Conservation (phyloP, 2,797 vertebrate species). For the Syngnathus rostellatus region DNA sequence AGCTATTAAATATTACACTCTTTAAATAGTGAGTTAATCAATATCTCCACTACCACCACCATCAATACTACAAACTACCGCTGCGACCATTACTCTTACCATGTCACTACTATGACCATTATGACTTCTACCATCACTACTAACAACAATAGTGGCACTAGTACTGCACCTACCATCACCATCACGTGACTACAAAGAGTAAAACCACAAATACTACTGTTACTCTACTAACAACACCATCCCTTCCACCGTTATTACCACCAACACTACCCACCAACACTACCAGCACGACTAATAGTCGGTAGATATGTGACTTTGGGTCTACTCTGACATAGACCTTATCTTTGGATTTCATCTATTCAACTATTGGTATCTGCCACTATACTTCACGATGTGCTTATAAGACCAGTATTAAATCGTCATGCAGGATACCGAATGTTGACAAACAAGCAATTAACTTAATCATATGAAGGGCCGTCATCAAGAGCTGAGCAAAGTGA, state of each 20-base stretch:
- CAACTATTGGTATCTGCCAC: background rate
- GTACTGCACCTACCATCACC: too few species aligned
- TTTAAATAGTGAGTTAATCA: background rate
- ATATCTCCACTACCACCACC: background rate
- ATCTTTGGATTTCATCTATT: background rate
- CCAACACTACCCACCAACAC: too few species aligned
- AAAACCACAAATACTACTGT: background rate
- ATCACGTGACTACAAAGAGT: too few species aligned
- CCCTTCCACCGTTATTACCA: too few species aligned
- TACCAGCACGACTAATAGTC: background rate
- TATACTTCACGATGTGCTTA: too few species aligned
- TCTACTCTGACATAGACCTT: background rate
- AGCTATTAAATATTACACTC: background rate
- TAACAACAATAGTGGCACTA: too few species aligned
- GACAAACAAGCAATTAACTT: background rate
- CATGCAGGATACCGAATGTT: background rate
- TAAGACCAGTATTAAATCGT: background rate
- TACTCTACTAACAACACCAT: too few species aligned
- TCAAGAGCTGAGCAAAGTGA: background rate
- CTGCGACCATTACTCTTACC: background rate
- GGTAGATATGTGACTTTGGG: background rate
- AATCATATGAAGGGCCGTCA: background rate
- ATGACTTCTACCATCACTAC: background rate
- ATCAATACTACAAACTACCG: background rate
- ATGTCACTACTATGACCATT: background rate